phyloP scores from a whole-genome alignment of 2,113 vertebrate genomes.

The Willisornis vidua region DNA sequence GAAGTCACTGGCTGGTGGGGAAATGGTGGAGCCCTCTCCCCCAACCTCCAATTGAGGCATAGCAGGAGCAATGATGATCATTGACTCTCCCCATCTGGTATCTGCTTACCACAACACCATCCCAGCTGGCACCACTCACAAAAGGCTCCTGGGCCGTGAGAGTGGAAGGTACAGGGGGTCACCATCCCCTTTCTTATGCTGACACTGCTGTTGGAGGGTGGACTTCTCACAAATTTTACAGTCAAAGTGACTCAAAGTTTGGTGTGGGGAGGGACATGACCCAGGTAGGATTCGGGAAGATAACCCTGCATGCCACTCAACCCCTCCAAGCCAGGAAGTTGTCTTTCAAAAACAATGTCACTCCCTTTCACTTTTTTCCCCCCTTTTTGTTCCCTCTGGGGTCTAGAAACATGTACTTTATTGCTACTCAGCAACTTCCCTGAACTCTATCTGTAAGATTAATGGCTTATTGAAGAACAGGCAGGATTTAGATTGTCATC shows the following conservation, averaged over 20 bases:
- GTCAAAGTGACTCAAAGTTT: background rate
- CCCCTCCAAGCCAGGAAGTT: background rate
- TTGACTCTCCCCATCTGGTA: background rate
- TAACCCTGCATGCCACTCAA: background rate
- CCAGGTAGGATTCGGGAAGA: background rate
- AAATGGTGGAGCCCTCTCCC: background rate
- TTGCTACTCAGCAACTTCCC: slow-evolving; percentile 60
- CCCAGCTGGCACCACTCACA: background rate
- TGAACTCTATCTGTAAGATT: slow-evolving; percentile 71
- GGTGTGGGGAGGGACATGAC: background rate
- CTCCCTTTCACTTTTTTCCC: slow-evolving; percentile 6
- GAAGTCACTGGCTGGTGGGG: accelerated
- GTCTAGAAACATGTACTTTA: slow-evolving; percentile 59
- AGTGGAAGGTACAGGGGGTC: background rate
- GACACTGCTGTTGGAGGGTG: background rate
- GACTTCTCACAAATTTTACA: background rate
- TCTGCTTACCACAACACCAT: background rate
- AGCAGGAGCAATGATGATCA: background rate
- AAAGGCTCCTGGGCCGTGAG: background rate
- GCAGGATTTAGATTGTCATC: slow-evolving; percentile 76
- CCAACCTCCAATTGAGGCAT: background rate
- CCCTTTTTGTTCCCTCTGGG: slow-evolving; percentile 10
- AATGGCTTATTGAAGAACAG: slow-evolving; percentile 71
- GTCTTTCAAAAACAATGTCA: background rate
- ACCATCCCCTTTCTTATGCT: background rate